Base-by-base conservation (phyloP, 2,113 vertebrate genomes). In the Plecotus auritus region DNA sequence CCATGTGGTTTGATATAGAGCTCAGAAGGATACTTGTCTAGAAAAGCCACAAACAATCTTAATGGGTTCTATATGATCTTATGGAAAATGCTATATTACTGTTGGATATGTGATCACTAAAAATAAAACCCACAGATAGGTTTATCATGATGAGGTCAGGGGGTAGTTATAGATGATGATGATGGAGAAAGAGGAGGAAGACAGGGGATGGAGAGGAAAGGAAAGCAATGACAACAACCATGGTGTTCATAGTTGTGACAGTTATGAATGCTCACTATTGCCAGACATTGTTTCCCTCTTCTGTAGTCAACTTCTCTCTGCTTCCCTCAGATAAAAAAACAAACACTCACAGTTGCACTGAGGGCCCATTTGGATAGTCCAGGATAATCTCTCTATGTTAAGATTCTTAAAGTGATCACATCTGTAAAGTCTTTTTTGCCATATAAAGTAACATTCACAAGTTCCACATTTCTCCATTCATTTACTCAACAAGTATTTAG, bases 131-230 rank as follows among this genome's bases (percentile, higher is more conserved):
- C 13, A 42, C 28, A 94, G 2, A 22, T 40, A 22, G 11, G 0
- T 35, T 83, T 82, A 67, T 16, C n/a, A 47, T 2, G 9, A n/a
- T n/a, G 32, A 37, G 11, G 28, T 35, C 28, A 90, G 67, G 35
- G 30, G 10, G 30, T 20, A 67, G 23, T 69, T 42, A 4, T 67
- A 28, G 64, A 64, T 30, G 61, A 42, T 40, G 40, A 67, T 26
- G 35, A 59, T 6, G 3, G 16, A 61, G 18, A 4, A 56, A 47
- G 16, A 42, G 12, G n/a, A 86, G 12, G 23, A 59, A 90, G 56
- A 40, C 12, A 1, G 20, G 14, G 6, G 17, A 35, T 8, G 18
- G 28, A 2, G 17, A 12, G 7, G 7, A 16, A 7, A 7, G 8
- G 1, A 32, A 82, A 1, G 5, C 1, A 5, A 20, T 13, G 20